These are phyloP conservation scores for Porites lobata DNA, from an alignment of 92 coral and sea anemone genomes.

Conservation along the genomic window DNA sequence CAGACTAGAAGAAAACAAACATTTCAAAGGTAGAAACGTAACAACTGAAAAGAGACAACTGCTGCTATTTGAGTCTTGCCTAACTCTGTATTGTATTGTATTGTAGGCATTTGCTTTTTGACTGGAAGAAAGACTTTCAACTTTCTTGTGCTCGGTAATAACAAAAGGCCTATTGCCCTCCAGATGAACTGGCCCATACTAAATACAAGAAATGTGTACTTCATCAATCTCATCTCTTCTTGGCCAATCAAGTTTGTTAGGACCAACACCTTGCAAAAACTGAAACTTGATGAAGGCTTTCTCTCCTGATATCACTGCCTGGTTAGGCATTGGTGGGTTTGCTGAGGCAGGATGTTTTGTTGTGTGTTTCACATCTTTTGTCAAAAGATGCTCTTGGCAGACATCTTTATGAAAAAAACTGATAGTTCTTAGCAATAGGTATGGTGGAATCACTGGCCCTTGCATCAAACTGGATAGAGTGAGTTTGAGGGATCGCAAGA, in stretches of 20 bases:
- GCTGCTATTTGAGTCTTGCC: no score
- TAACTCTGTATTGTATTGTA: no score
- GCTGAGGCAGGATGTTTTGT: no score
- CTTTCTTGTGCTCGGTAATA: no score
- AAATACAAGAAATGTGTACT: conserved; percentile 16
- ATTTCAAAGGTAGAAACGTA: no score
- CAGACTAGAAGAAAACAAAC: no score
- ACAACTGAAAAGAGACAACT: no score
- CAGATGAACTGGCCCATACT: conserved; percentile 26
- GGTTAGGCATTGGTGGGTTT: no score
- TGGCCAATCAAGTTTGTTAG: conserved; percentile 52
- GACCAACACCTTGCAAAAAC: conserved; percentile 49
- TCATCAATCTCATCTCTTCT: conserved; percentile 49
- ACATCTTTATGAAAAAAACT: conserved; percentile 37
- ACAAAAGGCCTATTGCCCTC: conserved; percentile 26
- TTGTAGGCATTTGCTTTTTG: no score
- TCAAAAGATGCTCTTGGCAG: neutral
- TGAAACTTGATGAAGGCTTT: conserved; percentile 14
- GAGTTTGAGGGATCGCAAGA: conserved; percentile 20
- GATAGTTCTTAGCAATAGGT: conserved; percentile 40
- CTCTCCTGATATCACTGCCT: no score
- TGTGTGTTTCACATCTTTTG: no score
- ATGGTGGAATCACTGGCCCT: conserved; percentile 13
- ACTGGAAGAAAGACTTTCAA: no score
- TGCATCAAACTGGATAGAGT: conserved; percentile 31